phyloP scores from a whole-genome alignment of 2,113 vertebrate genomes.

The Noctilio leporinus region DNA sequence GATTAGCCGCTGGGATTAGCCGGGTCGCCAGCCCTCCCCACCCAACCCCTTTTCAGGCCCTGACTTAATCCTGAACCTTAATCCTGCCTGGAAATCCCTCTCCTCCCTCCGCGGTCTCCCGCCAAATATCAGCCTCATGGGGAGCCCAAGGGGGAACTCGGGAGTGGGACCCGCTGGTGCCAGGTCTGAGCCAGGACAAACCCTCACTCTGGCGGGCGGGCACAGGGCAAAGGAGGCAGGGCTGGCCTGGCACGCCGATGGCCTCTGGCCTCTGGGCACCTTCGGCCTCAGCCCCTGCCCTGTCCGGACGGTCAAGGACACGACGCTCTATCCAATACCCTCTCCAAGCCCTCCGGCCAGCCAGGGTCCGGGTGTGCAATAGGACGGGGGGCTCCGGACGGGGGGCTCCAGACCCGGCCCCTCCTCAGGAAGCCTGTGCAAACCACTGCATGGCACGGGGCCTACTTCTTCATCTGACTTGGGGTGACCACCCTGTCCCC shows the following conservation, averaged over 20 bases:
- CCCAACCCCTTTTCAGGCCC: constrained; percentile 44
- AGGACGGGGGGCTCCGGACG: too few relatives aligned
- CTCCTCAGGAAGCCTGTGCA: not conserved
- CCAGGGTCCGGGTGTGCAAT: not conserved
- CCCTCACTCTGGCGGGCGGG: not conserved
- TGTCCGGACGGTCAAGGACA: not conserved
- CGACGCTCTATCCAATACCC: not conserved
- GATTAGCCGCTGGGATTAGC: constrained; percentile 67
- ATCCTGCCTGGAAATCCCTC: constrained; percentile 67
- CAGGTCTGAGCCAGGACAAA: not conserved
- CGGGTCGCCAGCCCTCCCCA: constrained; percentile 23
- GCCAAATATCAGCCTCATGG: not conserved
- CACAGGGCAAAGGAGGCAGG: not conserved
- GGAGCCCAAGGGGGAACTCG: not conserved
- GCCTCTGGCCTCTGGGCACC: not conserved
- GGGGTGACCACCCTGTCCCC: not conserved
- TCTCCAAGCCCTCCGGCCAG: not conserved
- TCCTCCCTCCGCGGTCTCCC: not conserved
- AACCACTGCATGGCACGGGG: not conserved
- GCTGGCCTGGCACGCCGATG: too few relatives aligned
- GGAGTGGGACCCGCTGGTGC: not conserved
- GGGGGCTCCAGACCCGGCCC: not conserved
- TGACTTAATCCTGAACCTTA: constrained; percentile 66
- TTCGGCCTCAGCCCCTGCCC: not conserved
- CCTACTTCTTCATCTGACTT: not conserved